A percentile compares a stretch with the other conserved stretches of the same genome.
Evolutionary conservation across 2,797 vertebrate species (phyloP).

Genomic region (Fistularia tabacaria): DNA sequence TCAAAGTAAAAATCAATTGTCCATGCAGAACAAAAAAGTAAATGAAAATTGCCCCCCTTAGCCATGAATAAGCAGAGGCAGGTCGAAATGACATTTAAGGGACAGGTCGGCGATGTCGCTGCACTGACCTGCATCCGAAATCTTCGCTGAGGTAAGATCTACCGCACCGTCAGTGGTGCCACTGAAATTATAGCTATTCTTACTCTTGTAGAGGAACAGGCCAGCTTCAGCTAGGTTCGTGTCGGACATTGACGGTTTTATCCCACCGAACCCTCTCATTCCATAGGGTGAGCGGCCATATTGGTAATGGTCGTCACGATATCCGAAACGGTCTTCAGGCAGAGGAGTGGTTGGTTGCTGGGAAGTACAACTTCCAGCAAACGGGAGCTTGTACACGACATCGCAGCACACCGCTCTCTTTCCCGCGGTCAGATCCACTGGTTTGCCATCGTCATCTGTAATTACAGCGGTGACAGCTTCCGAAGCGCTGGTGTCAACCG

Average conservation of each 20-base stretch:
- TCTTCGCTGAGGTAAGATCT: conserved; percentile 96
- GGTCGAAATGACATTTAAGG: conserved; percentile 85
- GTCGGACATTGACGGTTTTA: conserved; percentile 98
- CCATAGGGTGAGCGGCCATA: conserved; percentile 85
- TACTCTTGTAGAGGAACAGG: conserved; percentile 95
- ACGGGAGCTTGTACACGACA: conserved; percentile 94
- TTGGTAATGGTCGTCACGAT: conserved; percentile 96
- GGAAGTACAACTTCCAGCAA: conserved; percentile 88
- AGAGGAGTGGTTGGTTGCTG: conserved; percentile 86
- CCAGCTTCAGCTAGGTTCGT: conserved; percentile 96
- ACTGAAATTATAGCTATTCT: conserved; percentile 94
- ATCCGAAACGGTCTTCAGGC: conserved; percentile 96
- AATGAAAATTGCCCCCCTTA: conserved; percentile 51
- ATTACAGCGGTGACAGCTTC: conserved; percentile 84
- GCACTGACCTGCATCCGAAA: conserved; percentile 96
- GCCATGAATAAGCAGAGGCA: conserved; percentile 79
- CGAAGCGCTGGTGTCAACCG: conserved; percentile 80
- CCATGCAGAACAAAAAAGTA: conserved; percentile 66
- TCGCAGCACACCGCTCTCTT: conserved; percentile 94
- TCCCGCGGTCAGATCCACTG: conserved; percentile 94
- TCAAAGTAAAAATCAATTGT: conserved; percentile 58
- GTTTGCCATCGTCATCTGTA: conserved; percentile 89
- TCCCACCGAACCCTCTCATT: conserved; percentile 87
- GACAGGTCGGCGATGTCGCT: conserved; percentile 86
- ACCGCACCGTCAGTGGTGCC: conserved; percentile 90